Conservation (phyloP, 2,797 vertebrate genomes). For the Sebastes trivittatus region DNA sequence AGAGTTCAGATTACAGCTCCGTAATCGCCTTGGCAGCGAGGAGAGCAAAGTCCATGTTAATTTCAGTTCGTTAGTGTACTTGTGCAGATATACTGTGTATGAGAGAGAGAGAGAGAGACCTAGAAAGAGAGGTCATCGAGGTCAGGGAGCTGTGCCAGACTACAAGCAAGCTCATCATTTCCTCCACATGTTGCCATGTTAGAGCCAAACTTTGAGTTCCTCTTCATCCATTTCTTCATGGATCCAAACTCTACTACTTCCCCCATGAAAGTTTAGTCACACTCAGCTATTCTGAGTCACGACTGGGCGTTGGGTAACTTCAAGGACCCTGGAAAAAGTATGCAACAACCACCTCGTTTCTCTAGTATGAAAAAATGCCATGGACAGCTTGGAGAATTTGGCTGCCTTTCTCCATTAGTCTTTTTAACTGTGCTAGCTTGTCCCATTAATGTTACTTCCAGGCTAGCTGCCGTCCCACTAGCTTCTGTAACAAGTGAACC, state of each 20-base stretch:
- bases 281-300: conserved; percentile 28
- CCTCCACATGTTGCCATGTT: neutral
- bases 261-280: conserved; percentile 23
- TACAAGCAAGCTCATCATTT: conserved; percentile 6
- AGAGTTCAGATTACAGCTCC: conserved; percentile 60
- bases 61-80: conserved; percentile 15
- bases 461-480: neutral
- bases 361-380: neutral
- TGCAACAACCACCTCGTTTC: neutral
- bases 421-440: neutral
- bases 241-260: neutral
- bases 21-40: conserved; percentile 50
- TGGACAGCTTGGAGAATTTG: neutral
- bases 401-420: neutral
- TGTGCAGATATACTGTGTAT: neutral
- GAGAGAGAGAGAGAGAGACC: neutral
- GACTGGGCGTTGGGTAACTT: neutral
- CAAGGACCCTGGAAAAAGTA: conserved; percentile 17
- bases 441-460: neutral
- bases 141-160: neutral
- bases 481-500: neutral
- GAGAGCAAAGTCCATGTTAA: conserved; percentile 52
- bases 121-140: neutral
- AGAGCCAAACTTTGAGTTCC: conserved; percentile 8
- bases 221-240: conserved; percentile 9